phyloP scores from a whole-genome alignment of 2,113 vertebrate species.

The Gasterosteus nipponicus region DNA sequence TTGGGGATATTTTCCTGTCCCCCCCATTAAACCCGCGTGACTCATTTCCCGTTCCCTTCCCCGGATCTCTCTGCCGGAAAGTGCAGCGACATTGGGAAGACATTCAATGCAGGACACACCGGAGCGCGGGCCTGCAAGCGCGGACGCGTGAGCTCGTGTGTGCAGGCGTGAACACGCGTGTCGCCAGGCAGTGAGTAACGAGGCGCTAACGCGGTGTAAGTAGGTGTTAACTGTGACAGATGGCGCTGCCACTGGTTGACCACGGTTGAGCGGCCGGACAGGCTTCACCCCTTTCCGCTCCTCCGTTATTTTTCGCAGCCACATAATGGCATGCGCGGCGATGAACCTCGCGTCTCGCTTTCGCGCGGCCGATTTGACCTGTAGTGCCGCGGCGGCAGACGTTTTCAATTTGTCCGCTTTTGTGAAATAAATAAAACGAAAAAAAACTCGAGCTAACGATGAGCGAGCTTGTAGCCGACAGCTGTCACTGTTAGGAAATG shows the following conservation, averaged over 20 bases:
- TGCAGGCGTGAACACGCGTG: slow-evolving; percentile 16
- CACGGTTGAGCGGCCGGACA: slow-evolving; percentile 64
- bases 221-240: slow-evolving; percentile 74
- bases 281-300: slow-evolving; percentile 41
- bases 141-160: background rate
- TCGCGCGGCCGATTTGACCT: slow-evolving; percentile 52
- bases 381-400: slow-evolving; percentile 38
- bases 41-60: slow-evolving; percentile 49
- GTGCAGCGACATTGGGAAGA: slow-evolving; percentile 30
- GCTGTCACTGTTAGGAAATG: slow-evolving; percentile 2
- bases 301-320: slow-evolving; percentile 58
- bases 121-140: background rate
- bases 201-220: slow-evolving; percentile 64
- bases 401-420: slow-evolving; percentile 44
- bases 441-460: slow-evolving; percentile 35
- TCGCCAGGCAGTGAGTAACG: slow-evolving; percentile 61
- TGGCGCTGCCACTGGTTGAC: slow-evolving; percentile 64
- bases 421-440: background rate
- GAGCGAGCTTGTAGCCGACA: slow-evolving; percentile 13
- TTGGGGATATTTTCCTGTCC: slow-evolving; percentile 43
- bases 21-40: slow-evolving; percentile 26
- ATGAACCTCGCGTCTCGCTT: slow-evolving; percentile 66
- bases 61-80: slow-evolving; percentile 8
- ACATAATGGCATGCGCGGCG: slow-evolving; percentile 47
- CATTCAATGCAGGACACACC: slow-evolving; percentile 8